Evolutionary conservation across 2,797 vertebrate genomes (phyloP), one percentile per base, ranked within the genome.

Genomic region (Melanotaenia boesemani): DNA sequence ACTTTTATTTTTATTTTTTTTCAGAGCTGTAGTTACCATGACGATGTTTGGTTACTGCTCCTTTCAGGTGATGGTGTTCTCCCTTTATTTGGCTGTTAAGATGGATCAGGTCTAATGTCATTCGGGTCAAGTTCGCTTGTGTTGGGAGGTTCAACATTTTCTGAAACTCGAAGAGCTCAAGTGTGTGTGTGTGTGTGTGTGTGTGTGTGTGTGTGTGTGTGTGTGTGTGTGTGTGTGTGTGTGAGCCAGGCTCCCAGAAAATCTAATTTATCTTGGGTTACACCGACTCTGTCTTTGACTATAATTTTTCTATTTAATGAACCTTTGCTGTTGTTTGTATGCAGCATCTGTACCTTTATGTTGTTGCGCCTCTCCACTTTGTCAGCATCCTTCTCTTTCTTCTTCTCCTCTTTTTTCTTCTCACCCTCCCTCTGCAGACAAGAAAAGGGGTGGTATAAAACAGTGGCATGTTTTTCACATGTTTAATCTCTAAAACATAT

Each of bases 401-500:
- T 98, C 90, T 95, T 97, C 73, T 98, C 97, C 83, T 97, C 97
- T 83, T 96, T 97, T 89, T 97, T 97, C 93, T 95, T 98, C 82
- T 97, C 96, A 71, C 95, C 95, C 88, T 98, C 97, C 89, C 96
- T 98, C 97, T 97, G 90, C 70, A 73, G 71, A 62, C 24, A 46
- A 20, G 52, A 15, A 39, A 60, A 22, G 20, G 30, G 11, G 37
- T 0, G 15, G 34, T 39, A 41, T 58, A 11, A 76, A 24, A 39
- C 11, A 6, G 6, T 6, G 28, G 2, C 24, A 55, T 4, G 46
- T 67, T 46, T 44, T 34, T 24, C 26, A 2, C 2, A 20, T 26
- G 28, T 11, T 52, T 11, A 63, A 26, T 26, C 26, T 26, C 26
- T 26, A 26, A 26, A 26, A 26, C 26, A 26, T 26, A 26, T 26